Evolutionary conservation across 1,140 invertebrate species (phyloP), one percentile per base, ranked within the genome.

Genomic region (Aphaenogaster floridana): DNA sequence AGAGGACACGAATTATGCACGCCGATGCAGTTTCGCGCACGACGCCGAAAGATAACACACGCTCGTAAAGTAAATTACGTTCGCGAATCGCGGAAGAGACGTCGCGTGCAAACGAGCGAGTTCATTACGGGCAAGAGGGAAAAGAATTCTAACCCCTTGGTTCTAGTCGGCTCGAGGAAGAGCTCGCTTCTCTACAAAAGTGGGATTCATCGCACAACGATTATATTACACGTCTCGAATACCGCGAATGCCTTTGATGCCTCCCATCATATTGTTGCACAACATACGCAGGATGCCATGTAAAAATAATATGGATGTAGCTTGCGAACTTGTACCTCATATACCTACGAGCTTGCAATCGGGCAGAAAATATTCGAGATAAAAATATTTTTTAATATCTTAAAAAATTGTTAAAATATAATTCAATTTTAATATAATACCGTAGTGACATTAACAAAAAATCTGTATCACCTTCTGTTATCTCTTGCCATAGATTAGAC

Each of bases 101-200:
- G 52, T 88, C 79, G 88, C 88, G 87, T 89, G 88, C 66, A 89
- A 89, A 72, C 87, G 54, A 86, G 50, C 11, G 21, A 34, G 57
- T 88, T 89, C 64, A 64, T 89, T 88, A 85, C 34, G 48, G 42
- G 17, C 4, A 39, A 45, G 9, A 34, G 3, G 45, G 36, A 63
- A 88, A 88, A 88, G 87, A 85, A 88, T 89, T 66, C 52, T 11
- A 54, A 8, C 4, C 15, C n/a, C 9, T 45, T 42, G 13, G 50
- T 4, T 36, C 64, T n/a, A 42, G 39, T 21, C 61, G 50, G 7
- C 50, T 54, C 4, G 8, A 69, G 52, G 6, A 83, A 42, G 21
- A 57, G 52, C 21, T 71, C 50, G 15, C 36, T 15, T 21, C 21
- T 39, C 68, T 52, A 15, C 15, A 28, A 57, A 72, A 42, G 17